A percentile compares a stretch with the other conserved stretches of the same genome.
phyloP scores from a whole-genome alignment of 2,797 vertebrate genomes.

The Varecia variegata region DNA sequence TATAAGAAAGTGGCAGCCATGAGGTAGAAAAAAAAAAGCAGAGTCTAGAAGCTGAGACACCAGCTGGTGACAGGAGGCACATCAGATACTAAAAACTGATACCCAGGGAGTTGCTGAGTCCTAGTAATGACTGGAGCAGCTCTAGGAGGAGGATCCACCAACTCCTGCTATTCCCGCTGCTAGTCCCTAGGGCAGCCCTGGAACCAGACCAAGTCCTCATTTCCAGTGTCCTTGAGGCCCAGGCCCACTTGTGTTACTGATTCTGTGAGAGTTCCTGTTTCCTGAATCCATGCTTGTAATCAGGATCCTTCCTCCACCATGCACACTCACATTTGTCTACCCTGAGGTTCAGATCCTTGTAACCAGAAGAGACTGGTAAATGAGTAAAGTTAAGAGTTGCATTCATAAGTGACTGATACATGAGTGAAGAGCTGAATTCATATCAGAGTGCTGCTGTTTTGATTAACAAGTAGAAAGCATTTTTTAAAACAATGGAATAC shows the following conservation, averaged over 20 bases:
- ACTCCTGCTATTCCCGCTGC: background rate
- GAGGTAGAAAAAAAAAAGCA: background rate
- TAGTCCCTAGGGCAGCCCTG: background rate
- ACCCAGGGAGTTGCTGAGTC: background rate
- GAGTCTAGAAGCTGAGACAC: background rate
- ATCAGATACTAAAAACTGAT: background rate
- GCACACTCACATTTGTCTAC: background rate
- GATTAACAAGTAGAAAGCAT: background rate
- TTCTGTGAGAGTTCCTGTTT: constrained; percentile 14
- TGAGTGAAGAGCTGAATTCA: background rate
- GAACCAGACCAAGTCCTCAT: background rate
- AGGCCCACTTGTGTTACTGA: background rate
- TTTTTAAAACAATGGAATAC: background rate
- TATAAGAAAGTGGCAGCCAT: background rate
- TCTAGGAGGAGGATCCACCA: background rate
- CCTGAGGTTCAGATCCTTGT: background rate
- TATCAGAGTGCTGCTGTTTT: background rate
- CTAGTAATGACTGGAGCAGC: background rate
- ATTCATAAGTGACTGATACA: background rate
- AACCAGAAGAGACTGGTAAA: background rate
- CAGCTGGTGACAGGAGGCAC: background rate
- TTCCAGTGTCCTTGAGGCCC: background rate
- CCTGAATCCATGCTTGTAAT: background rate
- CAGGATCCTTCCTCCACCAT: background rate
- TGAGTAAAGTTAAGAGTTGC: background rate